Evolutionary conservation across 2,113 vertebrate genomes (phyloP).

Genomic region (Etheostoma spectabile): DNA sequence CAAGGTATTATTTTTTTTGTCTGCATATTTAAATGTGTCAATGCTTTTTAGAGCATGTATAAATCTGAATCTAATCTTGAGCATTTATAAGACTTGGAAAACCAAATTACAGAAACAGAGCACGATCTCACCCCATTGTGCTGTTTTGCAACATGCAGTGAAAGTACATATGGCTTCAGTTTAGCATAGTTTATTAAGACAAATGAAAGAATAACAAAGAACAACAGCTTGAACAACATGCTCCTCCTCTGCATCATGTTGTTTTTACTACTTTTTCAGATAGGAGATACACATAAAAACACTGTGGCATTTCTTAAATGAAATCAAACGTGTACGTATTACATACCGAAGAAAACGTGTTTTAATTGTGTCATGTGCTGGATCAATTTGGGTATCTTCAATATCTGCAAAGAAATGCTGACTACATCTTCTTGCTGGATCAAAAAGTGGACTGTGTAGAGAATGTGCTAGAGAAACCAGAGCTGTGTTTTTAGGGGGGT

Average conservation of each 20-base stretch:
- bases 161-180: neutral
- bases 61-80: neutral
- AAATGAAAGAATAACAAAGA: neutral
- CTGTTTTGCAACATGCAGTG: neutral
- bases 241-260: neutral
- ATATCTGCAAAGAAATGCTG: neutral
- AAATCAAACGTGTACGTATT: neutral
- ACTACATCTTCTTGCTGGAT: neutral
- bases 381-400: slow-evolving; percentile 4
- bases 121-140: neutral
- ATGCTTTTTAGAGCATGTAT: neutral
- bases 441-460: slow-evolving; percentile 9
- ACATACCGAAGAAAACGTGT: neutral
- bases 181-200: neutral
- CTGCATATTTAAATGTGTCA: slow-evolving; percentile 20
- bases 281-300: neutral
- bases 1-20: slow-evolving; percentile 8
- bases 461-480: slow-evolving; percentile 19
- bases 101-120: neutral
- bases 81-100: slow-evolving; percentile 23
- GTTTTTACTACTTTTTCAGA: neutral
- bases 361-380: neutral
- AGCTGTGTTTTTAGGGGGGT: neutral
- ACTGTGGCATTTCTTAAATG: neutral
- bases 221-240: neutral